Percentiles rank a stretch among this genome's conserved stretches.
Conservation (phyloP, 2,113 vertebrate genomes). For the Menidia beryllina region DNA sequence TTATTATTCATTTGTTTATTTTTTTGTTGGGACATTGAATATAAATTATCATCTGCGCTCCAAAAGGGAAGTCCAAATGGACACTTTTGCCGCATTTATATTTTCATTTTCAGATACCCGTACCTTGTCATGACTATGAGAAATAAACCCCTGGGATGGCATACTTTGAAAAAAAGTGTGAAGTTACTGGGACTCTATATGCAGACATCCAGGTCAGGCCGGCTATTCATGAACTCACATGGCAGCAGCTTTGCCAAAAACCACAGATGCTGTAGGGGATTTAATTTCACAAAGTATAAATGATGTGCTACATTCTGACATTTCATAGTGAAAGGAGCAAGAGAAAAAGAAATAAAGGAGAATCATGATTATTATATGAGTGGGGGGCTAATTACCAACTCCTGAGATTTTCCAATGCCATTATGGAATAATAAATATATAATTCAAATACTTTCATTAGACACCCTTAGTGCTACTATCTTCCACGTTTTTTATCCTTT, state of each 20-base stretch:
- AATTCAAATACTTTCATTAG: constrained; percentile 71
- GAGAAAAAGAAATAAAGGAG: constrained; percentile 24
- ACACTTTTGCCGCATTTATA: not conserved
- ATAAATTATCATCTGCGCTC: no score
- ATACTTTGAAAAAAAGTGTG: constrained; percentile 22
- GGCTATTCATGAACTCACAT: constrained; percentile 5
- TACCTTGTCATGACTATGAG: constrained; percentile 39
- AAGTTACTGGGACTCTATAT: constrained; percentile 28
- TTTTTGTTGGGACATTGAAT: no score
- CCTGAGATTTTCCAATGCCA: constrained; percentile 54
- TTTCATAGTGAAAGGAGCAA: constrained; percentile 37
- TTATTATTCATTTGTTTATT: no score
- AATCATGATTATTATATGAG: constrained; percentile 42
- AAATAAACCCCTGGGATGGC: constrained; percentile 23
- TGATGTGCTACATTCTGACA: constrained; percentile 52
- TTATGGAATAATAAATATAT: constrained; percentile 74
- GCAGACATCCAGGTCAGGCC: constrained; percentile 43
- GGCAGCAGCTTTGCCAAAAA: constrained; percentile 39
- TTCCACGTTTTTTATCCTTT: constrained; percentile 40
- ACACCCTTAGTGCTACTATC: constrained; percentile 42
- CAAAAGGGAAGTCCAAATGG: no score
- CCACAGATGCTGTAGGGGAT: constrained; percentile 46
- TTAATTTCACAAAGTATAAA: constrained; percentile 56
- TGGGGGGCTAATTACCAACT: constrained; percentile 65
- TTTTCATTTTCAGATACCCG: constrained; percentile 38